These are phyloP conservation scores for Plebejus anna DNA, from an alignment of 2,888 invertebrate genomes.

Conservation along the genomic window DNA sequence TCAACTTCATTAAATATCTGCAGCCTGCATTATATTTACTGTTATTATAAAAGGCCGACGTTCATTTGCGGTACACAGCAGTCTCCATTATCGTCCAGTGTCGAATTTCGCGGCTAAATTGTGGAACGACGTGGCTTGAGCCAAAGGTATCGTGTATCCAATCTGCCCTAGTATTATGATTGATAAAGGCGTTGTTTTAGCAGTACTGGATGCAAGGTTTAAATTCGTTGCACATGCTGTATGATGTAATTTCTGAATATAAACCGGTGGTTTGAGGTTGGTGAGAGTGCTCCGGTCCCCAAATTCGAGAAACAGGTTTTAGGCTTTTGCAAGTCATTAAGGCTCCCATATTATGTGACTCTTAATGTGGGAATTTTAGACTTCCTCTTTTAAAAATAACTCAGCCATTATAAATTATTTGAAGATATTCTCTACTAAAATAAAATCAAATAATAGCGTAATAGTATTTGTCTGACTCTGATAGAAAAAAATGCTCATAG, in stretches of 20 bases:
- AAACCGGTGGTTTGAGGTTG: neutral
- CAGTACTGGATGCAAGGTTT: neutral
- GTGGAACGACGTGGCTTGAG: slow-evolving; percentile 65
- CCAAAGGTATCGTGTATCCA: slow-evolving; percentile 55
- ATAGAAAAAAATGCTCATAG: neutral
- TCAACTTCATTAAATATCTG: neutral
- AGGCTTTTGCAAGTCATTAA: slow-evolving; percentile 1
- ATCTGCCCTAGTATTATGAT: slow-evolving; percentile 26
- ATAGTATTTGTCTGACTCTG: neutral
- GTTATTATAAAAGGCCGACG: neutral
- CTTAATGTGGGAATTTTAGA: neutral
- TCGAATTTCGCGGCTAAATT: slow-evolving; percentile 68
- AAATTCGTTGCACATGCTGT: neutral
- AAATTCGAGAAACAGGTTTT: slow-evolving; percentile 6
- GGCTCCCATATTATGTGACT: neutral
- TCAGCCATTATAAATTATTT: neutral
- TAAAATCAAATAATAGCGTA: neutral
- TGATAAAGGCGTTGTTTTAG: slow-evolving; percentile 21
- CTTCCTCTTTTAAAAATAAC: neutral
- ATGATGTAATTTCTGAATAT: slow-evolving; percentile 13
- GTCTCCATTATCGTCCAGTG: slow-evolving; percentile 61
- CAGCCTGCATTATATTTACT: slow-evolving; percentile 1
- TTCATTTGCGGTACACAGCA: slow-evolving; percentile 37
- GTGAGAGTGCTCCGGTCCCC: neutral
- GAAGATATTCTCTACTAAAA: neutral